A percentile compares a stretch with the other conserved stretches of the same genome.
These are phyloP conservation scores for Melanotaenia nigrans DNA, from an alignment of 2,797 vertebrate genomes.

Conservation along the genomic window DNA sequence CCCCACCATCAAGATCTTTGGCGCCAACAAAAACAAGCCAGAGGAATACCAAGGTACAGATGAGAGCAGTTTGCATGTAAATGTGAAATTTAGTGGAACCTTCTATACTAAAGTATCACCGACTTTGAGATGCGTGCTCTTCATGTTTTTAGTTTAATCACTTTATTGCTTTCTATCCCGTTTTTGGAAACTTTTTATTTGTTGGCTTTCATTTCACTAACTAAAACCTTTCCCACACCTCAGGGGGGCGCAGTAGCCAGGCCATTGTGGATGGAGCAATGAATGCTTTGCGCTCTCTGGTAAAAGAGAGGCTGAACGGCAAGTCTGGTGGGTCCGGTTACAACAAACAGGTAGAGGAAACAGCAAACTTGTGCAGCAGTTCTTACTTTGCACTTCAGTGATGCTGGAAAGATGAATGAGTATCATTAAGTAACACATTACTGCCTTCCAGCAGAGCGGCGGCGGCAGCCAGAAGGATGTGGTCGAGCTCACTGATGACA, in stretches of 20 bases:
- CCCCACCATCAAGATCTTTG: constrained; percentile 98
- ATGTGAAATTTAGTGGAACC: not conserved
- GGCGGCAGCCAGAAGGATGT: constrained; percentile 87
- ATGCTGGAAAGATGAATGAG: not conserved
- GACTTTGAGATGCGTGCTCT: no score
- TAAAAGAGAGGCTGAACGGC: constrained; percentile 91
- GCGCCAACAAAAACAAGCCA: constrained; percentile 93
- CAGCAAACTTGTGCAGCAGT: fast-evolving
- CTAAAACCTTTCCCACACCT: constrained; percentile 5
- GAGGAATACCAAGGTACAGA: constrained; percentile 95
- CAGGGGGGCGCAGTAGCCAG: constrained; percentile 91
- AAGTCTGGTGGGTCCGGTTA: constrained; percentile 86
- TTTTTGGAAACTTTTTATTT: not conserved
- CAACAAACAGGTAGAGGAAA: constrained; percentile 73
- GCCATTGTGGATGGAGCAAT: constrained; percentile 92
- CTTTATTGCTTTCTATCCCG: no score
- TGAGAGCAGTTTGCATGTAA: not conserved
- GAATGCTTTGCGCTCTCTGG: constrained; percentile 84
- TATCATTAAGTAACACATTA: not conserved
- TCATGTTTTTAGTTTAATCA: no score
- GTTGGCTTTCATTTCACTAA: not conserved
- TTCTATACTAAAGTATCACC: not conserved
- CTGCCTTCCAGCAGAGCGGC: constrained; percentile 61
- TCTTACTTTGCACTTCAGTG: not conserved
- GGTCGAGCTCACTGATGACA: constrained; percentile 93